A percentile compares a stretch with the other conserved stretches of the same genome.
These are phyloP conservation scores for Crotalus helleri DNA, from an alignment of 2,113 vertebrate species.

Conservation along the genomic window DNA sequence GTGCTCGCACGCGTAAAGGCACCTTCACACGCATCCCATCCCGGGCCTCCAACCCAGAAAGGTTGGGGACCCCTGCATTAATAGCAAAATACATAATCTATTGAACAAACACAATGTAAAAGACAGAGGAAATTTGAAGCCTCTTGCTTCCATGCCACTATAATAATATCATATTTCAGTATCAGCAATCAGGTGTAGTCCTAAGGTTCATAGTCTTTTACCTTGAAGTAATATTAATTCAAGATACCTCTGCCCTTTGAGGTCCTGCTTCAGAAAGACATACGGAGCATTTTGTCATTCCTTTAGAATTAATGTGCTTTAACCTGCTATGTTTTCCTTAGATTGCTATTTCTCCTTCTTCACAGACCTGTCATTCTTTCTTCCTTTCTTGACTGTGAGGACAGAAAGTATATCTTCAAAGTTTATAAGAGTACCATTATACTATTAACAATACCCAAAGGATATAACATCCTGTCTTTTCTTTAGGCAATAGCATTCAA, in stretches of 20 bases:
- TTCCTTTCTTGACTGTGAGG: slow-evolving; percentile 1
- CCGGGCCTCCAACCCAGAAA: no score
- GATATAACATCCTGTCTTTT: slow-evolving; percentile 11
- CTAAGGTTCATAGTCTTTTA: not conserved
- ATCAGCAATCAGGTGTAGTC: not conserved
- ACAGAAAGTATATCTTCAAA: slow-evolving; percentile 21
- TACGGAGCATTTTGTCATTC: not conserved
- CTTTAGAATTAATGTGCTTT: slow-evolving; percentile 1
- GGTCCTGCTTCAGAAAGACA: slow-evolving; percentile 21
- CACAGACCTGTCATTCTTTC: not conserved
- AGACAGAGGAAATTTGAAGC: not conserved
- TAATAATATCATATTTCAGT: not conserved
- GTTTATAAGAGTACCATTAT: slow-evolving; percentile 18
- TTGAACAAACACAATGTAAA: not conserved
- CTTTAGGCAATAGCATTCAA: slow-evolving; percentile 28
- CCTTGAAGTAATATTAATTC: slow-evolving; percentile 14
- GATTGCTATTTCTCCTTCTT: slow-evolving; percentile 7
- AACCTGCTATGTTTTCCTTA: not conserved
- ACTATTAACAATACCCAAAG: slow-evolving; percentile 12
- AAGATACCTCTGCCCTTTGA: not conserved
- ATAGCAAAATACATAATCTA: not conserved
- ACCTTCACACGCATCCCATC: no score
- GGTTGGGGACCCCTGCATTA: not conserved
- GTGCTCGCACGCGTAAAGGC: no score
- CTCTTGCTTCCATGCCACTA: not conserved